These are phyloP conservation scores for Anabacerthia variegaticeps DNA, from an alignment of 2,797 vertebrate genomes.

Conservation along the genomic window DNA sequence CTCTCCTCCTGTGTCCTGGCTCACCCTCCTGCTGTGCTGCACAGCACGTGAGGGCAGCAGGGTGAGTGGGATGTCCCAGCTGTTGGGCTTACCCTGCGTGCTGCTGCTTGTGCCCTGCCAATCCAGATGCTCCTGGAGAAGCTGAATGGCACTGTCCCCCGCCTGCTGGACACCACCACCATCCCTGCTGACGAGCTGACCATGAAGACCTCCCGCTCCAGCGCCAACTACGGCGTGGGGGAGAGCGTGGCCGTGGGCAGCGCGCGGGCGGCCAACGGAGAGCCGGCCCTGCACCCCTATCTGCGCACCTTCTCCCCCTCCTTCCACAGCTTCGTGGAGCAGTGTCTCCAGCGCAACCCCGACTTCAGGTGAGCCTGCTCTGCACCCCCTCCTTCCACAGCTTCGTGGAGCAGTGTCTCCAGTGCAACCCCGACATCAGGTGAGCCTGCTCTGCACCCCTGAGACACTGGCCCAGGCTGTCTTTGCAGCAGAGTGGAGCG, in stretches of 20 bases:
- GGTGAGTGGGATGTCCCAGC: no score
- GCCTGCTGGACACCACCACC: conserved; percentile 93
- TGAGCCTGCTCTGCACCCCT: no score
- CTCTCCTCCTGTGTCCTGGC: background rate
- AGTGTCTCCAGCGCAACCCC: conserved; percentile 93
- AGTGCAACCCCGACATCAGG: no score
- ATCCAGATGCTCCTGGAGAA: conserved; percentile 96
- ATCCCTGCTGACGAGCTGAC: conserved; percentile 94
- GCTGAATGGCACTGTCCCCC: conserved; percentile 94
- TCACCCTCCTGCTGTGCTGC: background rate
- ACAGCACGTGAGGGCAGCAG: background rate
- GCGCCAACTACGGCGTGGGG: conserved; percentile 85
- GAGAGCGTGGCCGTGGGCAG: conserved; percentile 81
- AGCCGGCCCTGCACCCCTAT: conserved; percentile 88
- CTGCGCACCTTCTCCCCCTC: conserved; percentile 91
- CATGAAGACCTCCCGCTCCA: conserved; percentile 88
- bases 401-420: no score
- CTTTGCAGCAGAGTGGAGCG: background rate
- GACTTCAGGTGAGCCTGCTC: conserved; percentile 83
- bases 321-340: conserved; percentile 94
- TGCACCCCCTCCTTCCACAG: no score
- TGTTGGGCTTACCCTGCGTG: background rate
- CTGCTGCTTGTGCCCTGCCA: background rate
- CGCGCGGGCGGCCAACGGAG: conserved; percentile 86
- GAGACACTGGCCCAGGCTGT: background rate